These are phyloP conservation scores for Tylochromis polylepis DNA, from an alignment of 2,113 vertebrate genomes.

Conservation along the genomic window DNA sequence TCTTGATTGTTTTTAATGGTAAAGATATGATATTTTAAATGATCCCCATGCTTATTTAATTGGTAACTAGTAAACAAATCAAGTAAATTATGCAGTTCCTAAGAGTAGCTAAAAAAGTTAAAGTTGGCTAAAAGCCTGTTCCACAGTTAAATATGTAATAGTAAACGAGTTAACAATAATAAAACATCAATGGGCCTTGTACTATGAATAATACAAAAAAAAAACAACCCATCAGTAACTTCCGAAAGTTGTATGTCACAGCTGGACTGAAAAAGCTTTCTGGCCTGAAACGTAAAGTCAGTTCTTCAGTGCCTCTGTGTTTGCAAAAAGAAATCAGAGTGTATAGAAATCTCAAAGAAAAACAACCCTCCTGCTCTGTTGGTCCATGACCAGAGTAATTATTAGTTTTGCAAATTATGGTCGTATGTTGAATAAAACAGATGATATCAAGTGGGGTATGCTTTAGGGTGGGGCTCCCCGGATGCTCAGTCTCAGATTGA, in stretches of 20 bases:
- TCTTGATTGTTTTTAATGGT: neutral
- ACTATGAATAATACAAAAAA: too few relatives aligned
- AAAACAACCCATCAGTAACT: neutral
- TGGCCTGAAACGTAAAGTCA: too few relatives aligned
- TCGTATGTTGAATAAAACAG: neutral
- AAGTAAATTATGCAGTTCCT: neutral
- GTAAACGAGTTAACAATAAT: too few relatives aligned
- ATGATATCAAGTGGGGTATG: neutral
- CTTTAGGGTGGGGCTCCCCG: neutral
- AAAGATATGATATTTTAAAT: neutral
- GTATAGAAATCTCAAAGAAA: too few relatives aligned
- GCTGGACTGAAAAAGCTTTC: too few relatives aligned
- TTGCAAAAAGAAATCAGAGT: too few relatives aligned
- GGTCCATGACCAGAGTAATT: neutral
- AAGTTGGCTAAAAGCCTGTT: neutral
- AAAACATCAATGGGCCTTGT: too few relatives aligned
- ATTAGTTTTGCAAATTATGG: neutral
- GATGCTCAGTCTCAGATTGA: accelerated
- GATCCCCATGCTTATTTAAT: neutral
- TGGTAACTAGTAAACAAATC: neutral
- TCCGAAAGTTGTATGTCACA: neutral
- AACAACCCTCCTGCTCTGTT: too few relatives aligned
- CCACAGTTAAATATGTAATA: neutral
- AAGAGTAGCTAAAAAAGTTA: neutral
- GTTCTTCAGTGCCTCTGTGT: too few relatives aligned